Evolutionary conservation across 2,113 vertebrate species (phyloP).

Genomic region (Daboia siamensis): DNA sequence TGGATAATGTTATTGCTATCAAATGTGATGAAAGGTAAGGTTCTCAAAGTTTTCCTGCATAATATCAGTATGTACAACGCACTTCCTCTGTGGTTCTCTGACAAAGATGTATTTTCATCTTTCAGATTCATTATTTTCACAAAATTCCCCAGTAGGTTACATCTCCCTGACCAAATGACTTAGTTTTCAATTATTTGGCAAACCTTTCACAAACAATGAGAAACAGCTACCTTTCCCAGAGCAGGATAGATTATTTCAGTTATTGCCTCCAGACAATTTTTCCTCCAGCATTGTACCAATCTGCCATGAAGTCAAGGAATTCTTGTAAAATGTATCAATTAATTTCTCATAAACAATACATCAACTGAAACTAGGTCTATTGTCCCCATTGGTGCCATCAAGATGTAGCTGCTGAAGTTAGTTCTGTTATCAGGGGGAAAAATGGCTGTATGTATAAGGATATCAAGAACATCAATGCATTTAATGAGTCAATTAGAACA

Average conservation of each 20-base stretch:
- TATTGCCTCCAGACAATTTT: not conserved
- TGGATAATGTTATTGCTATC: slow-evolving; percentile 66
- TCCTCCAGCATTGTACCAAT: not conserved
- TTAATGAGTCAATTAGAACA: not conserved
- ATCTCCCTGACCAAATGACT: not conserved
- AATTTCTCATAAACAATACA: not conserved
- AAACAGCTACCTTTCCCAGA: not conserved
- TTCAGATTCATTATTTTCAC: not conserved
- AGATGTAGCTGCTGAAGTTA: not conserved
- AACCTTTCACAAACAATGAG: not conserved
- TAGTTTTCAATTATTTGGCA: not conserved
- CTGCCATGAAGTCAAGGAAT: not conserved
- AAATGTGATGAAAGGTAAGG: slow-evolving; percentile 73
- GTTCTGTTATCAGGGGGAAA: not conserved
- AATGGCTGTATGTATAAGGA: not conserved
- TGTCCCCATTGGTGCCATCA: not conserved
- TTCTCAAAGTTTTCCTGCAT: not conserved
- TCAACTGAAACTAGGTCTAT: not conserved
- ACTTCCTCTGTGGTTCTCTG: not conserved
- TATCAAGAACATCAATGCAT: not conserved
- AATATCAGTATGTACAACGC: not conserved
- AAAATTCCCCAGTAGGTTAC: not conserved
- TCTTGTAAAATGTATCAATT: not conserved
- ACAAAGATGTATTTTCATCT: not conserved
- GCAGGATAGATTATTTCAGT: not conserved